These are phyloP conservation scores for Orchesellides sinensis DNA, from an alignment of 2,888 invertebrate genomes.

Conservation along the genomic window DNA sequence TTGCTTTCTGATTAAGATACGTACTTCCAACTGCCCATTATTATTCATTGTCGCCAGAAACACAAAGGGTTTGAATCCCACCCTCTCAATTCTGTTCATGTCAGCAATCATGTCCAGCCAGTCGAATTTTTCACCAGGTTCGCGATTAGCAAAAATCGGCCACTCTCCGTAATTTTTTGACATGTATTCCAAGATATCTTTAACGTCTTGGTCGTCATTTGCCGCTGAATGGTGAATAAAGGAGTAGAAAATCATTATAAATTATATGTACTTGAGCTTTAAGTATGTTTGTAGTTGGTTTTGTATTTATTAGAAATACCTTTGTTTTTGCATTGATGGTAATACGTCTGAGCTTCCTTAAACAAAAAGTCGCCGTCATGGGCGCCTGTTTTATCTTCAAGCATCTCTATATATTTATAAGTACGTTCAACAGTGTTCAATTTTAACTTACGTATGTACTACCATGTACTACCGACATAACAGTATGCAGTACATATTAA, in stretches of 20 bases:
- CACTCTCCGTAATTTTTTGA: conserved; percentile 39
- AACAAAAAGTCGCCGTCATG: conserved; percentile 8
- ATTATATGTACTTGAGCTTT: not conserved
- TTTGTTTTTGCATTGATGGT: conserved; percentile 40
- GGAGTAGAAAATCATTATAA: not conserved
- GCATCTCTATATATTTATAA: conserved; percentile 19
- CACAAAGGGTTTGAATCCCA: conserved; percentile 16
- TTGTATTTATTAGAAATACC: not conserved
- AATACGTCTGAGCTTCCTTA: conserved; percentile 41
- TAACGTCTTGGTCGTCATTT: conserved; percentile 23
- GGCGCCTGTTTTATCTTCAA: not conserved
- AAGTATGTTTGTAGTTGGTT: not conserved
- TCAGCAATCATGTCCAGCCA: conserved; percentile 49
- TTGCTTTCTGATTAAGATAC: not conserved
- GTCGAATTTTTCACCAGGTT: conserved; percentile 46
- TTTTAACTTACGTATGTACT: too few species aligned
- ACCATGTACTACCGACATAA: not conserved
- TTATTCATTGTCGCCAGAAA: not conserved
- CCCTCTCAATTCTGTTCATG: conserved; percentile 42
- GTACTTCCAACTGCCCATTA: not conserved
- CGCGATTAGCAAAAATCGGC: conserved; percentile 37
- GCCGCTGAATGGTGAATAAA: not conserved
- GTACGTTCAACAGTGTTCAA: too few species aligned
- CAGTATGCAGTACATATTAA: not conserved
- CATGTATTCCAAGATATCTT: conserved; percentile 25